Percentiles rank a stretch among this genome's conserved stretches.
These are phyloP conservation scores for Rhincodon typus DNA, from an alignment of 2,797 vertebrate genomes.

Conservation along the genomic window DNA sequence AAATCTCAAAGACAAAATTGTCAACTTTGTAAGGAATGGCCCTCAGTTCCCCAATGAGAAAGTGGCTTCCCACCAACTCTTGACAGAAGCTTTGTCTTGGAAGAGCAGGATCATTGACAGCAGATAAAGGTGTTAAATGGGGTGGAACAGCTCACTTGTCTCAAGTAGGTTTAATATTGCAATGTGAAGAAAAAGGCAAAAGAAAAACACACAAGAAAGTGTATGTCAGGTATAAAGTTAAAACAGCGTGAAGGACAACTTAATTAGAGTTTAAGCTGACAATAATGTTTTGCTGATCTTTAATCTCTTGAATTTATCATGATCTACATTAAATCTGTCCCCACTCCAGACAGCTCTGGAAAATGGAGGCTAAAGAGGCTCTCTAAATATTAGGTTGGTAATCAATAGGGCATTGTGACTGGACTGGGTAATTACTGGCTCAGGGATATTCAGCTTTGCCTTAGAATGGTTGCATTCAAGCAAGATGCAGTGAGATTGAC, in stretches of 20 bases:
- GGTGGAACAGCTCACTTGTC: not conserved
- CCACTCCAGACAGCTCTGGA: not conserved
- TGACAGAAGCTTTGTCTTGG: not conserved
- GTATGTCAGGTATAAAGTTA: not conserved
- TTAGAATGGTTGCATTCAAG: not conserved
- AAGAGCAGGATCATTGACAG: not conserved
- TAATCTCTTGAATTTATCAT: not conserved
- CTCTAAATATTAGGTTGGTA: not conserved
- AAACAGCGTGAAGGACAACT: not conserved
- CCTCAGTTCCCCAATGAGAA: not conserved
- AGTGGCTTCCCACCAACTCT: not conserved
- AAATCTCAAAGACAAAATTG: not conserved
- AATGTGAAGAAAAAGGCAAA: not conserved
- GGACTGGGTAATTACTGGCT: not conserved
- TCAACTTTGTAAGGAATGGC: not conserved
- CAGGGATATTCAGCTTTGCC: not conserved
- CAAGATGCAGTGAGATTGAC: no score
- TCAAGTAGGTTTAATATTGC: not conserved
- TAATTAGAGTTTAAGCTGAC: constrained; percentile 5
- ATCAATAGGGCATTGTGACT: not conserved
- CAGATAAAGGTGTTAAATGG: not conserved
- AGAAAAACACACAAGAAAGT: not conserved
- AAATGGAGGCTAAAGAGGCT: not conserved
- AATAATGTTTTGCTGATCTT: constrained; percentile 14
- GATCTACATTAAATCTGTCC: not conserved